Percentiles rank a stretch among this genome's conserved stretches.
These are phyloP conservation scores for Atta colombica DNA, from an alignment of 1,140 invertebrate genomes.

Conservation along the genomic window DNA sequence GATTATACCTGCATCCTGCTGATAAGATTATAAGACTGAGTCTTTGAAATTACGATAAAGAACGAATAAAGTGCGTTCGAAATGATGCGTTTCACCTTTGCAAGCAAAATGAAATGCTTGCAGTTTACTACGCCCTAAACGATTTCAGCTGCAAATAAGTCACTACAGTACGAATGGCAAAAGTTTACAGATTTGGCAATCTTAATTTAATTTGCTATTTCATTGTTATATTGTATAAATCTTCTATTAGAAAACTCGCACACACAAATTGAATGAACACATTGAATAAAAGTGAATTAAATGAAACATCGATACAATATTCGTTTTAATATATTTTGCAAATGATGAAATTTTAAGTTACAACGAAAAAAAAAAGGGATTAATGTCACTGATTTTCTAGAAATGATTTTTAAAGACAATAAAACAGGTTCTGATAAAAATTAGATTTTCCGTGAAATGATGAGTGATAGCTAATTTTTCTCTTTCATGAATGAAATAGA, in stretches of 20 bases:
- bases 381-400: background rate
- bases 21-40: conserved; percentile 51
- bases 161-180: background rate
- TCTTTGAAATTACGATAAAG: conserved; percentile 35
- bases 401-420: background rate
- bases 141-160: conserved; percentile 16
- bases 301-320: background rate
- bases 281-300: background rate
- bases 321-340: background rate
- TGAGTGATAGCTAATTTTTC: conserved; percentile 21
- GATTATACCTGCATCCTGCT: conserved; percentile 41
- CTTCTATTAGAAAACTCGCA: background rate
- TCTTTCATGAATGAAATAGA: conserved; percentile 31
- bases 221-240: background rate
- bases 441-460: conserved; percentile 10
- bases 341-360: background rate
- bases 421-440: background rate
- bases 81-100: background rate
- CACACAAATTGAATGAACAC: background rate
- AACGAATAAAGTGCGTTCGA: conserved; percentile 36
- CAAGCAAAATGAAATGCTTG: conserved; percentile 27
- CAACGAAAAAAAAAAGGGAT: background rate
- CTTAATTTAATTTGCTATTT: background rate
- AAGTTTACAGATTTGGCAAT: background rate
- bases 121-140: conserved; percentile 25